Conservation (phyloP, 2,113 vertebrate species). For the Micromys minutus region DNA sequence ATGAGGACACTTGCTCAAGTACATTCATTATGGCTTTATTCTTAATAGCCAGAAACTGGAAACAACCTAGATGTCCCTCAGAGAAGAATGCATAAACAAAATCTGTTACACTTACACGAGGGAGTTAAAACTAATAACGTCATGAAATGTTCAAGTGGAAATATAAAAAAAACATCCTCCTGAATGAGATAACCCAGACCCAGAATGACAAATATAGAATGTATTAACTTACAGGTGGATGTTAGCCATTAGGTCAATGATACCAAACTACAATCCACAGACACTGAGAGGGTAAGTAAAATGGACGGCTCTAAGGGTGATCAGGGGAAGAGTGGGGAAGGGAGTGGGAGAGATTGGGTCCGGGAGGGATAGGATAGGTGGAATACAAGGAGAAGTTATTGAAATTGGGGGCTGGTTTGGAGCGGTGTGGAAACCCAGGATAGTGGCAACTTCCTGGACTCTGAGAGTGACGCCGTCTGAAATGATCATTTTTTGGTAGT, state of each 20-base stretch:
- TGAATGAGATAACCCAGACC: background rate
- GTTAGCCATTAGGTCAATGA: background rate
- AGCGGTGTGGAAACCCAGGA: background rate
- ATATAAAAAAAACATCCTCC: background rate
- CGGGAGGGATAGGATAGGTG: fast-evolving
- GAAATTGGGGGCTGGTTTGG: background rate
- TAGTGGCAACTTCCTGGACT: background rate
- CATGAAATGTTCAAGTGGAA: background rate
- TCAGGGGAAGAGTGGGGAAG: background rate
- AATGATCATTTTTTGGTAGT: background rate
- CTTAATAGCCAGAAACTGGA: background rate
- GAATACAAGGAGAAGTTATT: background rate
- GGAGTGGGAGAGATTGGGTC: background rate
- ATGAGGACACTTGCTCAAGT: background rate
- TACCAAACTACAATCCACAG: background rate
- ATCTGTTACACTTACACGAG: background rate
- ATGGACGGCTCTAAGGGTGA: background rate
- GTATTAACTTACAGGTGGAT: background rate
- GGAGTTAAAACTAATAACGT: background rate
- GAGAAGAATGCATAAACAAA: background rate
- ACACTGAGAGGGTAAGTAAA: background rate
- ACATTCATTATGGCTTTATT: background rate
- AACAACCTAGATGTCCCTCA: background rate
- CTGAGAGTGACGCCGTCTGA: background rate
- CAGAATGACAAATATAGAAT: background rate